These are phyloP conservation scores for Amiota minor DNA, from an alignment of 2,888 invertebrate species.

Conservation along the genomic window DNA sequence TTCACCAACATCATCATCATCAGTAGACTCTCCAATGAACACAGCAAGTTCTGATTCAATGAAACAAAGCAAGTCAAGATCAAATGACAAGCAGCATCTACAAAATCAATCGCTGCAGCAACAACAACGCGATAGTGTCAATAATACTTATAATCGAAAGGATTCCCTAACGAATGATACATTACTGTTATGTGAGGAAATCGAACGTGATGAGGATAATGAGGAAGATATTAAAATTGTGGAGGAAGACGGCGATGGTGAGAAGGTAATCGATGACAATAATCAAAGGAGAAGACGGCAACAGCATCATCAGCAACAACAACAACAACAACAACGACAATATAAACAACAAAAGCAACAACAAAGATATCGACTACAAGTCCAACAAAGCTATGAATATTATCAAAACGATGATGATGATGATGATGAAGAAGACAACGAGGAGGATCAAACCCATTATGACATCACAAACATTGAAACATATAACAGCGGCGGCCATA, in stretches of 20 bases:
- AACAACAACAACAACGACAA: slow-evolving; percentile 44
- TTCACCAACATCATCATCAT: slow-evolving; percentile 73
- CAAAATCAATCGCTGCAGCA: slow-evolving; percentile 50
- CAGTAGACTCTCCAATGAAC: slow-evolving; percentile 71
- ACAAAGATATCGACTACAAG: slow-evolving; percentile 37
- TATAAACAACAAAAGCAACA: slow-evolving; percentile 53
- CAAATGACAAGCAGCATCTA: slow-evolving; percentile 36
- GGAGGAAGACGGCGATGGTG: slow-evolving; percentile 46
- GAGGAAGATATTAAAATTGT: slow-evolving; percentile 37
- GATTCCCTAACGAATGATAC: slow-evolving; percentile 72
- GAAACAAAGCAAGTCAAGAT: slow-evolving; percentile 56
- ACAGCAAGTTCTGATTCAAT: slow-evolving; percentile 69
- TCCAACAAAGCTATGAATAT: slow-evolving; percentile 61
- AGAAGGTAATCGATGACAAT: slow-evolving; percentile 49
- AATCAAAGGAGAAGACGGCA: slow-evolving; percentile 54
- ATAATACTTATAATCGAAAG: slow-evolving; percentile 70
- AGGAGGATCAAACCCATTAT: slow-evolving; percentile 70
- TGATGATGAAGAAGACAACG: slow-evolving; percentile 61
- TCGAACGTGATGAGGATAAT: slow-evolving; percentile 67
- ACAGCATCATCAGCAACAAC: slow-evolving; percentile 52
- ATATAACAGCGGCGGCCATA: slow-evolving; percentile 61
- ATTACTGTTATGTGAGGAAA: slow-evolving; percentile 67
- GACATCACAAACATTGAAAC: slow-evolving; percentile 71
- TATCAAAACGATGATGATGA: slow-evolving; percentile 65
- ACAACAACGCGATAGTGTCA: slow-evolving; percentile 68